Percentiles rank a stretch among this genome's conserved stretches.
These are phyloP conservation scores for Heterohyrax brucei DNA, from an alignment of 2,797 vertebrate genomes.

Conservation along the genomic window DNA sequence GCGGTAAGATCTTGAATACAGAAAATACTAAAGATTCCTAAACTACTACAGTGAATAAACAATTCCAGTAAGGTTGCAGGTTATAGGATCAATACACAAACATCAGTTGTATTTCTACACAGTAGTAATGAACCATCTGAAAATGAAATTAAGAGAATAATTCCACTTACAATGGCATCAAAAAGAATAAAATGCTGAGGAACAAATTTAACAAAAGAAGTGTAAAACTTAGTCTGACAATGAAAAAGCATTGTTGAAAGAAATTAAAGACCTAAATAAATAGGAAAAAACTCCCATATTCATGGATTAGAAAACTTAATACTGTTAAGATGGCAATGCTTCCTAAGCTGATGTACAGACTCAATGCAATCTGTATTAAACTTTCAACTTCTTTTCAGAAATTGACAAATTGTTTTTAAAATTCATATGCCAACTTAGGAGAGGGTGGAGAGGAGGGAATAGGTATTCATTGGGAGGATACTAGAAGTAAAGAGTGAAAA, in stretches of 20 bases:
- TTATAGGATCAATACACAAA: slow-evolving; percentile 5
- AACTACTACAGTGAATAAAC: background rate
- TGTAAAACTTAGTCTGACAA: background rate
- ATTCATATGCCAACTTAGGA: slow-evolving; percentile 12
- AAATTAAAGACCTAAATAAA: slow-evolving; percentile 1
- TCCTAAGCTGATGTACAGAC: too few relatives aligned
- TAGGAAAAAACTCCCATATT: background rate
- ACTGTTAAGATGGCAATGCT: too few relatives aligned
- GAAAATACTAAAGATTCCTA: background rate
- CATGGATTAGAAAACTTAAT: background rate
- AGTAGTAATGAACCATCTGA: too few relatives aligned
- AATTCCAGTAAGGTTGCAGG: slow-evolving; percentile 42
- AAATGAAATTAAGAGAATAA: too few relatives aligned
- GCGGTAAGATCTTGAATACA: background rate
- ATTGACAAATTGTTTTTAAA: background rate
- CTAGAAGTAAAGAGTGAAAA: too few relatives aligned
- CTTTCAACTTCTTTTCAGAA: background rate
- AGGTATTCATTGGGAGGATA: too few relatives aligned
- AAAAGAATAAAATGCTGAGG: too few relatives aligned
- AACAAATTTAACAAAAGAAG: too few relatives aligned
- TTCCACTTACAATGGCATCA: too few relatives aligned
- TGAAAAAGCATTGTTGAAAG: slow-evolving; percentile 3
- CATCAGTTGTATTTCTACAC: background rate
- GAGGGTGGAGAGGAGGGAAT: too few relatives aligned
- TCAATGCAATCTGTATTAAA: too few relatives aligned